Conservation (phyloP, 2,113 vertebrate genomes). For the Piaya cayana region DNA sequence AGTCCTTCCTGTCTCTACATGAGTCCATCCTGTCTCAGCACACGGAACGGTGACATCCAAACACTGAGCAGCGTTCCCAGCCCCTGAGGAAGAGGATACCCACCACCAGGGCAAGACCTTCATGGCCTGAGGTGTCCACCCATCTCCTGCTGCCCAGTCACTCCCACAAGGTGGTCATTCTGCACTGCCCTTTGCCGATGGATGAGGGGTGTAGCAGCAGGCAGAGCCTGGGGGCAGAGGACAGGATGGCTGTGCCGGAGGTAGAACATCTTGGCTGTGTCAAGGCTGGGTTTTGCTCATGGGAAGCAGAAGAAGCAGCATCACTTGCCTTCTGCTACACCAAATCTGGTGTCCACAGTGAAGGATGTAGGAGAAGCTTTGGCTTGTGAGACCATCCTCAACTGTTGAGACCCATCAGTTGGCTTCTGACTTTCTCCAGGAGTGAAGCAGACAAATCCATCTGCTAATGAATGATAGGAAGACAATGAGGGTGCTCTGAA, state of each 20-base stretch:
- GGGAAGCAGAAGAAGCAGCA: neutral
- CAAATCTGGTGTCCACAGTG: fast-evolving
- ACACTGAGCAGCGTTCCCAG: neutral
- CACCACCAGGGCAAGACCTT: fast-evolving
- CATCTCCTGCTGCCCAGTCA: neutral
- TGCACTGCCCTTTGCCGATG: neutral
- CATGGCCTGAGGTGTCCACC: fast-evolving
- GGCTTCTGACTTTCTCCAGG: neutral
- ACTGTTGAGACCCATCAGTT: neutral
- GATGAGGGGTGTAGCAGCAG: neutral
- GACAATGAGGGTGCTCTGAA: neutral
- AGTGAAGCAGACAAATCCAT: neutral
- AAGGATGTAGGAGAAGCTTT: neutral
- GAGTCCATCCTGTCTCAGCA: neutral
- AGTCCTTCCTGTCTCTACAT: too few relatives aligned
- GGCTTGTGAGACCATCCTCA: neutral
- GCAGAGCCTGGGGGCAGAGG: neutral
- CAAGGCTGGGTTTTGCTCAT: neutral
- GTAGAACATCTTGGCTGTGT: neutral
- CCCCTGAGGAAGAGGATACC: too few relatives aligned
- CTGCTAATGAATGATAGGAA: neutral
- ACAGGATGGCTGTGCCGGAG: neutral
- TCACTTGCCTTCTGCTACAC: too few relatives aligned
- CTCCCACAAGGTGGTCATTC: neutral
- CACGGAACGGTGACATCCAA: fast-evolving